phyloP scores from a whole-genome alignment of 1,140 invertebrate species.

The Cydia pomonella region DNA sequence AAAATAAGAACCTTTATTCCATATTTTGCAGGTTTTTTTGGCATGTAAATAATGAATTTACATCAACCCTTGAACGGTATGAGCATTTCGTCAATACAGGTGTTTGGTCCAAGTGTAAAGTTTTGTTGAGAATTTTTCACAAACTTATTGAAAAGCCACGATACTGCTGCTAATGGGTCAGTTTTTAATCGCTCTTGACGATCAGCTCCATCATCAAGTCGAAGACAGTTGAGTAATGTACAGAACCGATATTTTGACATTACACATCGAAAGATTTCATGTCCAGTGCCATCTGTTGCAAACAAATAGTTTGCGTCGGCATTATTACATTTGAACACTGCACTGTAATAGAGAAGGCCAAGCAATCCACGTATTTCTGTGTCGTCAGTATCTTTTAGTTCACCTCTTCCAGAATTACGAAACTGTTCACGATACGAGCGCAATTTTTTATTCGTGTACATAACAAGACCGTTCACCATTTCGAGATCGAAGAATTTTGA shows the following conservation, averaged over 20 bases:
- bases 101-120: conserved; percentile 32
- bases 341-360: neutral
- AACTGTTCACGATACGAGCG: conserved; percentile 13
- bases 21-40: conserved; percentile 74
- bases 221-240: conserved; percentile 34
- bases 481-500: neutral
- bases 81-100: conserved; percentile 67
- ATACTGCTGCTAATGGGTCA: conserved; percentile 25
- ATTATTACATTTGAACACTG: conserved; percentile 39
- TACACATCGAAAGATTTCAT: conserved; percentile 40
- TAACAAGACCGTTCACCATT: neutral
- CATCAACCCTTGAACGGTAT: conserved; percentile 57
- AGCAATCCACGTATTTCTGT: neutral
- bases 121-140: neutral
- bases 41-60: conserved; percentile 67
- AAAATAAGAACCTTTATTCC: conserved; percentile 60
- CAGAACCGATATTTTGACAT: conserved; percentile 38
- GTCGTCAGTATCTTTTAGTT: conserved; percentile 1
- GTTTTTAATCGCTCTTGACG: conserved; percentile 31
- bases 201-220: neutral
- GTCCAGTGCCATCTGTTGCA: conserved; percentile 42
- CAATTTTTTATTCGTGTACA: conserved; percentile 15
- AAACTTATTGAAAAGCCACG: conserved; percentile 26
- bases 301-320: conserved; percentile 36
- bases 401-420: neutral